Conservation (phyloP, 2,797 vertebrate genomes). For the Hyperoplus immaculatus region DNA sequence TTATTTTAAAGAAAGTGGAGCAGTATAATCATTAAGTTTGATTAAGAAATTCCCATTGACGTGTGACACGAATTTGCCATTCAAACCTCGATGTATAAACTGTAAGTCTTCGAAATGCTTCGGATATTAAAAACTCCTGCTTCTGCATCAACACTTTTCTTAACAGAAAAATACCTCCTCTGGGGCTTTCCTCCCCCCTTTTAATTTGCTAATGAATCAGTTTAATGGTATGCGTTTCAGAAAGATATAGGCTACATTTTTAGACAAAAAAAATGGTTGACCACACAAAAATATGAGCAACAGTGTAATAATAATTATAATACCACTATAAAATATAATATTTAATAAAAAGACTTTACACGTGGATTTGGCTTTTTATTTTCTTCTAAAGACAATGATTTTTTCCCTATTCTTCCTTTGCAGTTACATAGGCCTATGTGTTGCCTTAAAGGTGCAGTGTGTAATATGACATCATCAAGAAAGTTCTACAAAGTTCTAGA, state of each 20-base stretch:
- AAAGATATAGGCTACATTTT: no score
- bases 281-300: no score
- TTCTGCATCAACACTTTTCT: neutral
- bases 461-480: no score
- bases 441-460: neutral
- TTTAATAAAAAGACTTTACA: conserved; percentile 30
- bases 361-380: conserved; percentile 31
- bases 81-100: neutral
- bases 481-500: no score
- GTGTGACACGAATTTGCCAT: neutral
- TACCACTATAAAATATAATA: neutral
- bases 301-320: no score
- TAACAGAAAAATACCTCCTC: neutral
- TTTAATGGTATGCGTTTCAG: no score
- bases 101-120: neutral
- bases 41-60: neutral
- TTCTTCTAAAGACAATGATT: neutral
- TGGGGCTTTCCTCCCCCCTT: no score
- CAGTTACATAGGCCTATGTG: neutral
- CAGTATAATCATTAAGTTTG: conserved; percentile 7
- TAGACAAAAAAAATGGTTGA: no score
- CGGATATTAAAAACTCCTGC: neutral
- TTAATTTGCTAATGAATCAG: no score
- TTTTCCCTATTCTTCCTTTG: neutral
- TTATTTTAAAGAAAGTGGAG: conserved; percentile 91